phyloP scores from a whole-genome alignment of 2,888 invertebrate species.

The Siphlonurus alternatus region DNA sequence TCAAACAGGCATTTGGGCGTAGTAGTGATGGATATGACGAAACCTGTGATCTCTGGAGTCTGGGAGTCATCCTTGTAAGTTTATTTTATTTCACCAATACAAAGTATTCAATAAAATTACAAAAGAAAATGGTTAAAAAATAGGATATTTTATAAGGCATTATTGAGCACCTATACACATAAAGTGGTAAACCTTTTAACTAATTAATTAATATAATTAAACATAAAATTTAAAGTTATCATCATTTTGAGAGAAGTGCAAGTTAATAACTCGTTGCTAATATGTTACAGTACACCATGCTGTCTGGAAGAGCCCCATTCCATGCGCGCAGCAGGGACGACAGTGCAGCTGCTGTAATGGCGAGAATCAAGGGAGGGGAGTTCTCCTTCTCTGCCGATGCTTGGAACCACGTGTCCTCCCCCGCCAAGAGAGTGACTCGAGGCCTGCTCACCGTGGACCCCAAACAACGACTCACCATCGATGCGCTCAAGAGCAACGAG shows the following conservation, averaged over 20 bases:
- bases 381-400: constrained; percentile 54
- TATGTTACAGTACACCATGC: constrained; percentile 47
- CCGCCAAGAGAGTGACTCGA: constrained; percentile 57
- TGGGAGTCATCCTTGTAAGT: constrained; percentile 76
- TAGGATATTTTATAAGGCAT: too few relatives aligned
- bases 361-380: constrained; percentile 59
- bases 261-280: background rate
- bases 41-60: constrained; percentile 89
- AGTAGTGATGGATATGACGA: constrained; percentile 57
- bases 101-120: too few relatives aligned
- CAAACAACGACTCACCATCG: constrained; percentile 46
- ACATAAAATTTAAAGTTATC: background rate
- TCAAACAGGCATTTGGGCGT: constrained; percentile 36
- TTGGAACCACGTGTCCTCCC: constrained; percentile 55
- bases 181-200: too few relatives aligned
- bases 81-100: background rate
- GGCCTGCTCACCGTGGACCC: constrained; percentile 69
- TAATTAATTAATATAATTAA: background rate
- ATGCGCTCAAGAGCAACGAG: constrained; percentile 44
- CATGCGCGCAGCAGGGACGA: constrained; percentile 50
- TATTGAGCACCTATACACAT: too few relatives aligned
- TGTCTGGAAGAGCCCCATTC: constrained; percentile 81
- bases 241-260: background rate
- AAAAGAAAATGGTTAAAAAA: too few relatives aligned
- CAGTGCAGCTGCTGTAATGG: constrained; percentile 58